These are phyloP conservation scores for Tylochromis polylepis DNA, from an alignment of 2,113 vertebrate genomes.

Conservation along the genomic window DNA sequence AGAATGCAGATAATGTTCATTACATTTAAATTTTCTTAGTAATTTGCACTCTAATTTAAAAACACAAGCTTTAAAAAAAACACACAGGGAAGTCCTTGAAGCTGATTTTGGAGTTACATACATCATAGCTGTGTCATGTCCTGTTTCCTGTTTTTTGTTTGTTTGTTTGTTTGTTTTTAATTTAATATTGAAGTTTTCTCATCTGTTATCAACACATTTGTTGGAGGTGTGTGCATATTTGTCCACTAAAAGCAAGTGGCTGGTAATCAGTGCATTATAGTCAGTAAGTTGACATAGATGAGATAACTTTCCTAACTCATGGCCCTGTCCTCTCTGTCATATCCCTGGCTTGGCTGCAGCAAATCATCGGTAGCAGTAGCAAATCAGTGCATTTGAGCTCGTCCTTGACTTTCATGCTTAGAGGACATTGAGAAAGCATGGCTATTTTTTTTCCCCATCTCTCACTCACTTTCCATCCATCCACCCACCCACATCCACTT, in stretches of 20 bases:
- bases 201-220: not conserved
- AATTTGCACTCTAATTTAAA: not conserved
- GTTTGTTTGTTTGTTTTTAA: conserved; percentile 4
- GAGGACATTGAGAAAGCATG: conserved; percentile 45
- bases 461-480: conserved; percentile 52
- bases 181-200: conserved; percentile 16
- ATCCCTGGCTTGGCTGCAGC: conserved; percentile 27
- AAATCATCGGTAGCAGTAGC: not conserved
- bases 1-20: not conserved
- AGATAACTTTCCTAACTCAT: conserved; percentile 40
- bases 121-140: conserved; percentile 18
- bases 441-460: not conserved
- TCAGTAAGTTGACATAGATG: conserved; percentile 23
- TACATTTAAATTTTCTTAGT: not conserved
- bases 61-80: not conserved
- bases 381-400: conserved; percentile 14
- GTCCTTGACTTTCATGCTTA: conserved; percentile 48
- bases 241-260: not conserved
- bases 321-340: not conserved
- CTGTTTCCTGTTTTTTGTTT: conserved; percentile 1
- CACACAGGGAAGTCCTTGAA: not conserved
- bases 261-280: not conserved
- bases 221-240: not conserved
- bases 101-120: conserved; percentile 49
- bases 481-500: conserved; percentile 67